Evolutionary conservation across 1,140 invertebrate species (phyloP).

Genomic region (Euschistus heros): DNA sequence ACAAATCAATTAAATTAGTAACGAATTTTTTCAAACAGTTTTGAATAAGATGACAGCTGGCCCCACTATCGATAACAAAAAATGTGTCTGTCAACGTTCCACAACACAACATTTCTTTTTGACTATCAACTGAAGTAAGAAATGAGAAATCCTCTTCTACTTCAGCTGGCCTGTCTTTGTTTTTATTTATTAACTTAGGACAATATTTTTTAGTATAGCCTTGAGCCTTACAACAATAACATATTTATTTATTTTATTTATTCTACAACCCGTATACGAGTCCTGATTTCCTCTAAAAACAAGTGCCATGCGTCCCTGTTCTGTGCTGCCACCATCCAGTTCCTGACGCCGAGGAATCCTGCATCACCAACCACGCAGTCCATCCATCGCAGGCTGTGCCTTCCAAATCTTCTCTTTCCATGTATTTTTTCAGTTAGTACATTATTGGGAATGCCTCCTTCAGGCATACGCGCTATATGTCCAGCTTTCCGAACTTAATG

Average conservation of each 20-base stretch:
- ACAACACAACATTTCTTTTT: neutral
- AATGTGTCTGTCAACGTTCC: neutral
- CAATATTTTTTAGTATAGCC: neutral
- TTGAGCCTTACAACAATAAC: neutral
- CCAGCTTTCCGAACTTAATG: too few species aligned
- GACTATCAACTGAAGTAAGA: neutral
- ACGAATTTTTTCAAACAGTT: neutral
- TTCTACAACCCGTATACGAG: neutral
- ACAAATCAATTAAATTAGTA: neutral
- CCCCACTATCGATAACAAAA: neutral
- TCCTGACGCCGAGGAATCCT: too few species aligned
- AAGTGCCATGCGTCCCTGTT: neutral
- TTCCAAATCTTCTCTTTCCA: too few species aligned
- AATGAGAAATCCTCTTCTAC: constrained; percentile 2
- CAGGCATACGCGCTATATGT: too few species aligned
- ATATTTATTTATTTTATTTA: neutral
- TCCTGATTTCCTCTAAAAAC: neutral
- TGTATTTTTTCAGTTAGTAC: too few species aligned
- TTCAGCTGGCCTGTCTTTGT: neutral
- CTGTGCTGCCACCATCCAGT: neutral
- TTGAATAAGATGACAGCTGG: neutral
- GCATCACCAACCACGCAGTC: neutral
- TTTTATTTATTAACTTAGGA: neutral
- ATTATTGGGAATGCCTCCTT: too few species aligned
- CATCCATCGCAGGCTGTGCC: too few species aligned